Base-by-base conservation (phyloP, 2,888 invertebrate genomes). In the Euplexia lucipara region DNA sequence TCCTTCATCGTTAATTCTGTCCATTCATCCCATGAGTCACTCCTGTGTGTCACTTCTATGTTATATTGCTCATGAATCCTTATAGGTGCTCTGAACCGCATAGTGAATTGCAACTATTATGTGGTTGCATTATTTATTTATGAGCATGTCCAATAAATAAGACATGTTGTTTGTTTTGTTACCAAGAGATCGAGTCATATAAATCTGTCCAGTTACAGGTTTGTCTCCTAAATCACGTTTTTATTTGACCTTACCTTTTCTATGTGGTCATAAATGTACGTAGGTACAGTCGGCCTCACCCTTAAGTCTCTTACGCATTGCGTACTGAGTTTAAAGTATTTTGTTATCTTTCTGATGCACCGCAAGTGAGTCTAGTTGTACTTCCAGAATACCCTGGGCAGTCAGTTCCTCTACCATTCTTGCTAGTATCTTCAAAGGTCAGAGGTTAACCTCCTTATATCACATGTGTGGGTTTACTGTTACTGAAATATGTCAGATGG, bases 21-120 rank as follows among this genome's bases (percentile, higher is more conserved):
- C 10, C 14, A 37, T 32, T 69, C 88, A 88, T 83, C 74, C 75
- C 61, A 75, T 90, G 89, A 88, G 75, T 88, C 88, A 88, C 67
- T 78, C 51, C 65, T 65, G 51, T 78, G 78, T 73, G 79, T 84
- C 81, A 84, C 68, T 58, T 48, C 42, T 39, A 9, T 47, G 62
- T 61, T 51, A 70, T 62, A 59, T 30, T 70, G 56, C 66, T 26
- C 59, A 22, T 70, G 45, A 18, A 32, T 37, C 8, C 3, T 49
- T 34, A 70, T 57, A 42, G 20, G 9, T 14, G 8, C n/a, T 26
- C 3, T 26, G 14, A 41, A n/a, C 35, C 12, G 39, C 63, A 26
- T 10, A 41, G n/a, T 63, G 63, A 48, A 57, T 65, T 16, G 2
- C 6, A 32, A 69, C 54, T 54, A n/a, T 16, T 32, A 53, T 30